Base-by-base conservation (phyloP, 2,113 vertebrate genomes). In the Dicaeum eximium region DNA sequence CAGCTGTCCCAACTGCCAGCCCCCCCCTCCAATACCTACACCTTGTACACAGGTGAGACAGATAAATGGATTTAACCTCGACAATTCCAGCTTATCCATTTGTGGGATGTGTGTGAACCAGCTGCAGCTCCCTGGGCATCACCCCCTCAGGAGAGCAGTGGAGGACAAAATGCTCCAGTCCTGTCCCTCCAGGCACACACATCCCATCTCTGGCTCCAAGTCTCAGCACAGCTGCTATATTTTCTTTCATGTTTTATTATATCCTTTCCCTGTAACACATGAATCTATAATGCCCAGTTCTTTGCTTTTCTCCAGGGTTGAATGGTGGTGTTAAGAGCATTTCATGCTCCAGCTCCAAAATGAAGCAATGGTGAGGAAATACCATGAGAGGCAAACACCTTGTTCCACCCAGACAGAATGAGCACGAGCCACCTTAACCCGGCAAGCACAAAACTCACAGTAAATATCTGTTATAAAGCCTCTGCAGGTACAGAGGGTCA, bases 61-160 rank as follows among this genome's bases (percentile, higher is more conserved):
- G 22, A 54, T 3, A 54, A 40, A 18, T 64, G 38, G 51, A 42
- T 82, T 94, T 71, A 74, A 51, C 13, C 16, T 42, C 1, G 3
- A 12, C 14, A 50, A 13, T 42, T 58, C 37, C 48, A 75, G 4
- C 1, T 71, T 44, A n/a, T 28, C n/a, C 0, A 0, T 42, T 13
- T 74, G 38, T 18, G 31, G 47, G 20, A 5, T 19, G n/a, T 13
- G 4, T 62, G 18, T 54, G 72, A 65, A 30, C 1, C 33, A 50
- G 4, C 47, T 48, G 40, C 33, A 44, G 11, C 2, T 75, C 33
- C 24, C 71, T n/a, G 57, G 30, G 16, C 9, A 51, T 35, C 17
- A 16, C 7, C 7, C 9, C 22, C 37, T 69, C 45, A n/a, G 30
- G 72, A 40, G 16, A 60, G 4, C 11, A n/a, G 6, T 11, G 37